phyloP scores from a whole-genome alignment of 2,888 invertebrate species.

The Sminthurinus aureus region DNA sequence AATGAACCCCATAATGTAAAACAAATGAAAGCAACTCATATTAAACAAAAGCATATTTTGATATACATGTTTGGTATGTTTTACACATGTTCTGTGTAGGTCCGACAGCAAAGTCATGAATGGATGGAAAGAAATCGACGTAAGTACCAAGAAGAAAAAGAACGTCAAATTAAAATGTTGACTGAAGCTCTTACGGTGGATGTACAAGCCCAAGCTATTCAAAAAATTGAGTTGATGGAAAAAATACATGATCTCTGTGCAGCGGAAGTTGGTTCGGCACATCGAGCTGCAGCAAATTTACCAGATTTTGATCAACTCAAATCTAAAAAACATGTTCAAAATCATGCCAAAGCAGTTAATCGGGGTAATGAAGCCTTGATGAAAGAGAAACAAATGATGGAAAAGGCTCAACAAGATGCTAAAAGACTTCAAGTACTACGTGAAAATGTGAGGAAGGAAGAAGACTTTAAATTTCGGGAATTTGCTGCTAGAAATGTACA shows the following conservation, averaged over 20 bases:
- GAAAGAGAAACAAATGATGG: constrained; percentile 25
- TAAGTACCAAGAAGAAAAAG: constrained; percentile 30
- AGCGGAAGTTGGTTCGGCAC: constrained; percentile 38
- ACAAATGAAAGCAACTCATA: too few species aligned
- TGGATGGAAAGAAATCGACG: constrained; percentile 40
- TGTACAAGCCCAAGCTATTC: constrained; percentile 27
- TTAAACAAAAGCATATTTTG: too few species aligned
- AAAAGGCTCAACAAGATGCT: background rate
- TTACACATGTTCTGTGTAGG: background rate
- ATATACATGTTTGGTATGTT: background rate
- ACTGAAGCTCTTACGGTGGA: constrained; percentile 24
- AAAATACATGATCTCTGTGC: constrained; percentile 36
- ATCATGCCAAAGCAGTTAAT: constrained; percentile 13
- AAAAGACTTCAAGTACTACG: constrained; percentile 21
- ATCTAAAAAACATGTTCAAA: constrained; percentile 21
- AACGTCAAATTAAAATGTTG: constrained; percentile 34
- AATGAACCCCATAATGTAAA: too few species aligned
- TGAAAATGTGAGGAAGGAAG: constrained; percentile 34
- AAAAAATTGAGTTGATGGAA: constrained; percentile 38
- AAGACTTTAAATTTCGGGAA: constrained; percentile 31
- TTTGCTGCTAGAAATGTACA: constrained; percentile 19
- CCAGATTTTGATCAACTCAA: constrained; percentile 29
- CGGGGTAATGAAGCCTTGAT: constrained; percentile 33
- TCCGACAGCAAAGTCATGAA: constrained; percentile 39
- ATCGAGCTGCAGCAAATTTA: constrained; percentile 38